These are phyloP conservation scores for Anoplophora glabripennis DNA, from an alignment of 1,140 invertebrate species.

Conservation along the genomic window DNA sequence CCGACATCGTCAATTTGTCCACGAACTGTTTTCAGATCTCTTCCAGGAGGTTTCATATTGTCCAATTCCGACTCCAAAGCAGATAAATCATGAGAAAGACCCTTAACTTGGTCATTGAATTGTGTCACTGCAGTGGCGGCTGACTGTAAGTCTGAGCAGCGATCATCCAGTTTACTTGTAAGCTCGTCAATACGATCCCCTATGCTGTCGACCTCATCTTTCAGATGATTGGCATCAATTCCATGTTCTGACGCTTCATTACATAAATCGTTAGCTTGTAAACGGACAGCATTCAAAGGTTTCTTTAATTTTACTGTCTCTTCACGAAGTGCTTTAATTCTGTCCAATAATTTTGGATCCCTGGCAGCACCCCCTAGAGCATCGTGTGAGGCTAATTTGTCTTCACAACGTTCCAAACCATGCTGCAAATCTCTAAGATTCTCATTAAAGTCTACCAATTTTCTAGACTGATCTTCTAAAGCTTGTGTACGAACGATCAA, in stretches of 20 bases:
- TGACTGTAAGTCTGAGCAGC: constrained; percentile 78
- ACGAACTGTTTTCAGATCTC: constrained; percentile 82
- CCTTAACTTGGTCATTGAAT: constrained; percentile 84
- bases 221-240: constrained; percentile 70
- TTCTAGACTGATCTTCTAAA: constrained; percentile 80
- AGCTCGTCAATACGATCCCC: constrained; percentile 77
- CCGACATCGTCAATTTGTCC: constrained; percentile 79
- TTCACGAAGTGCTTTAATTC: constrained; percentile 74
- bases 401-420: constrained; percentile 80
- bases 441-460: constrained; percentile 82
- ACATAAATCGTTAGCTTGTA: constrained; percentile 71
- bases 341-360: constrained; percentile 78
- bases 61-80: constrained; percentile 83
- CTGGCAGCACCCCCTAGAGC: constrained; percentile 72
- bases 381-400: constrained; percentile 79
- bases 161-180: constrained; percentile 71
- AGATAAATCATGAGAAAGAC: constrained; percentile 69
- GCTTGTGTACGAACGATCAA: constrained; percentile 63
- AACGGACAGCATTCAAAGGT: constrained; percentile 63
- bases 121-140: constrained; percentile 83
- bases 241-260: constrained; percentile 66
- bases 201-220: constrained; percentile 74
- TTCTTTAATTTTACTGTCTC: constrained; percentile 73
- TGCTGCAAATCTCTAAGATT: constrained; percentile 79
- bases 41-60: constrained; percentile 75